Conservation (phyloP, 2,888 invertebrate species). For the Pardosa pseudoannulata region DNA sequence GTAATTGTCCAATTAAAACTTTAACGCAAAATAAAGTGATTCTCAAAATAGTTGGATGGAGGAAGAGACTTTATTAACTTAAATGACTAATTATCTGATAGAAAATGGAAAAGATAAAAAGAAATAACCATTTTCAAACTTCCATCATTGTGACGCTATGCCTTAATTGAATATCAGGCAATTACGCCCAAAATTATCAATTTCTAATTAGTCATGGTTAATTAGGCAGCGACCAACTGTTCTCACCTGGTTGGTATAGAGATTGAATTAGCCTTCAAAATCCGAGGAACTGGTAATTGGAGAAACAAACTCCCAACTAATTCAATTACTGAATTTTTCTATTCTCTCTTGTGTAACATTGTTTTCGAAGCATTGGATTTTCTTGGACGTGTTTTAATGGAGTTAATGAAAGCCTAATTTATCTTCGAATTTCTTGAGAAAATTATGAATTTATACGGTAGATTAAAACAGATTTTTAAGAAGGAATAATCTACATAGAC, state of each 20-base stretch:
- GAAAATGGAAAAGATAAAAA: too few species aligned
- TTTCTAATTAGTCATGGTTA: conserved; percentile 62
- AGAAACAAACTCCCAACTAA: conserved; percentile 57
- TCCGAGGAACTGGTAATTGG: conserved; percentile 56
- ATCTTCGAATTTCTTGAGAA: neutral
- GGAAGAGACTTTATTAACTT: too few species aligned
- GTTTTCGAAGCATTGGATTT: neutral
- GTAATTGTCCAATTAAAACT: too few species aligned
- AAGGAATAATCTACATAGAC: too few species aligned
- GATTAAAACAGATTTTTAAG: too few species aligned
- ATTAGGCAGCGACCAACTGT: conserved; percentile 42
- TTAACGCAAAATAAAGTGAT: too few species aligned
- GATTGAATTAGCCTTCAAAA: conserved; percentile 56
- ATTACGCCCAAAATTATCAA: conserved; percentile 62
- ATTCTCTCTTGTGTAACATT: neutral
- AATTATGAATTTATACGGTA: neutral
- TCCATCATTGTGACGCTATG: too few species aligned
- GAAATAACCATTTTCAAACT: too few species aligned
- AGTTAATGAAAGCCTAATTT: neutral
- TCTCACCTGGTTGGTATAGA: conserved; percentile 52
- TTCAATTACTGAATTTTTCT: conserved; percentile 51
- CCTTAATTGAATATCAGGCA: conserved; percentile 14
- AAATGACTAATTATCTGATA: too few species aligned
- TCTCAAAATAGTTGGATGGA: too few species aligned
- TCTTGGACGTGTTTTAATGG: neutral